phyloP scores from a whole-genome alignment of 2,113 vertebrate genomes.

The Carassius carassius region DNA sequence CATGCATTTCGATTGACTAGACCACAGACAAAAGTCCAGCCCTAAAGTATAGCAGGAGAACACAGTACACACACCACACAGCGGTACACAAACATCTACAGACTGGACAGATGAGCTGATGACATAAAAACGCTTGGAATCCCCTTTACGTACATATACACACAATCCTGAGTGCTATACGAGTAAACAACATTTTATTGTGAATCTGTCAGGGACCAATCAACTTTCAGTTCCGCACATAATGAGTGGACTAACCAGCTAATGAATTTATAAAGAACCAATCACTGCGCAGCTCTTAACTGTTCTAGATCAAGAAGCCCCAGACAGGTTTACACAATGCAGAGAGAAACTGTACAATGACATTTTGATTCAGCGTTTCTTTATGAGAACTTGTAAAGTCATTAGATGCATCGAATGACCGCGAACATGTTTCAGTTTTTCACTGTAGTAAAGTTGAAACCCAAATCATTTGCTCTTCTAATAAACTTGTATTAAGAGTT shows the following conservation, averaged over 20 bases:
- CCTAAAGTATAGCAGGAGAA: slow-evolving; percentile 25
- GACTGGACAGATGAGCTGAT: slow-evolving; percentile 36
- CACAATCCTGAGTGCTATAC: slow-evolving; percentile 34
- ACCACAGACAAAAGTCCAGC: slow-evolving; percentile 38
- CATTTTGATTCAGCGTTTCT: neutral
- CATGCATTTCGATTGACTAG: slow-evolving; percentile 59
- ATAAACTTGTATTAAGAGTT: neutral
- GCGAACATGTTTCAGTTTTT: neutral
- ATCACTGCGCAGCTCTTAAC: neutral
- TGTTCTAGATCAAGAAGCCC: neutral
- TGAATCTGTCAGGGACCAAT: slow-evolving; percentile 12
- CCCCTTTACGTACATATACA: slow-evolving; percentile 6
- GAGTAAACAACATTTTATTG: slow-evolving; percentile 37
- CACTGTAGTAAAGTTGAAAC: neutral
- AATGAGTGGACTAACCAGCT: neutral
- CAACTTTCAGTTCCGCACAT: neutral
- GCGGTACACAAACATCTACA: slow-evolving; percentile 45
- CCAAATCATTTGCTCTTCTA: neutral
- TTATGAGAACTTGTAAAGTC: neutral
- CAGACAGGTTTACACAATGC: slow-evolving; percentile 22
- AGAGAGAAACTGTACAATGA: slow-evolving; percentile 11
- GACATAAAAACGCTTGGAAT: slow-evolving; percentile 32
- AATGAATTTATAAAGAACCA: neutral
- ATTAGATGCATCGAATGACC: neutral
- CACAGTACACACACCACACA: slow-evolving; percentile 21